Evolutionary conservation across 2,888 invertebrate genomes (phyloP).

Genomic region (Tipula lateralis): DNA sequence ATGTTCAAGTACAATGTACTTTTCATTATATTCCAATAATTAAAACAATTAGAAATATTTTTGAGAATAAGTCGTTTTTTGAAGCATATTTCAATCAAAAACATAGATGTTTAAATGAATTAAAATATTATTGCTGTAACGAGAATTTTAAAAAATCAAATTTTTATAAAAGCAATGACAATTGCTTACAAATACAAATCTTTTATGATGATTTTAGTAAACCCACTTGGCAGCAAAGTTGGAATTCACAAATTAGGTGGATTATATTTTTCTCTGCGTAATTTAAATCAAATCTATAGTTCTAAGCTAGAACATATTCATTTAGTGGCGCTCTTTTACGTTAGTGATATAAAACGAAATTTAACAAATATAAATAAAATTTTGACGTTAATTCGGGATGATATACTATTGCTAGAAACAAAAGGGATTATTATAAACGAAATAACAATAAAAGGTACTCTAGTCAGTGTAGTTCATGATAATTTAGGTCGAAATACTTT

Average conservation of each 20-base stretch:
- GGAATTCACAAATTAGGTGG: neutral
- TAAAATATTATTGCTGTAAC: neutral
- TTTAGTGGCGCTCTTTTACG: neutral
- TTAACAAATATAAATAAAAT: conserved; percentile 21
- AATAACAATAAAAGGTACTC: neutral
- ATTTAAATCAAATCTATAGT: neutral
- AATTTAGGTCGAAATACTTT: conserved; percentile 31
- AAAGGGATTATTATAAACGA: neutral
- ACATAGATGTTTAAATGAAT: neutral
- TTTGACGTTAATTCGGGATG: neutral
- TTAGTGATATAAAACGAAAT: neutral
- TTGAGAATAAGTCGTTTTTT: neutral
- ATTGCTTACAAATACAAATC: neutral
- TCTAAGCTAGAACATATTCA: too few relatives aligned
- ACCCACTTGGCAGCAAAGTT: neutral
- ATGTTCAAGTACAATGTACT: neutral
- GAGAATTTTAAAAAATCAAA: neutral
- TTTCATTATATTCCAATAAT: neutral
- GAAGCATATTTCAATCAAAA: neutral
- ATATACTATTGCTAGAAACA: neutral
- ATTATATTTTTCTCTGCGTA: neutral
- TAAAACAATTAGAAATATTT: neutral
- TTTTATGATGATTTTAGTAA: too few relatives aligned
- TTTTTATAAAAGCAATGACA: neutral
- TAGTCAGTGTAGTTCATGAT: conserved; percentile 13